A percentile compares a stretch with the other conserved stretches of the same genome.
Evolutionary conservation across 2,888 invertebrate genomes (phyloP).

Genomic region (Morpho helenor): DNA sequence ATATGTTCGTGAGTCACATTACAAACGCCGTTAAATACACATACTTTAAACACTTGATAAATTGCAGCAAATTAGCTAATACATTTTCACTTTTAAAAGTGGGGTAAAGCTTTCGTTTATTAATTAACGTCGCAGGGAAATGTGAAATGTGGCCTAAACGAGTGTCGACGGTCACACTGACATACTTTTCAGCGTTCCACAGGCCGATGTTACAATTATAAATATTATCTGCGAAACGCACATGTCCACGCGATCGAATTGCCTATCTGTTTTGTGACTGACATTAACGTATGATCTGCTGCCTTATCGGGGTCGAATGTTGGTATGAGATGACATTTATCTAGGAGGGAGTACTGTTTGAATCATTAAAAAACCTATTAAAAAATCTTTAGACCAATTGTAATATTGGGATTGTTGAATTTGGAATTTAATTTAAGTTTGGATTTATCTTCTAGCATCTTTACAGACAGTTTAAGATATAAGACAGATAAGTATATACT

Average conservation of each 20-base stretch:
- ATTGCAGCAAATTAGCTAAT: slow-evolving; percentile 4
- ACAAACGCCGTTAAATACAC: neutral
- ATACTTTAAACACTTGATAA: slow-evolving; percentile 4
- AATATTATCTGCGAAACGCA: slow-evolving; percentile 40
- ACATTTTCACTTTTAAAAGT: slow-evolving; percentile 11
- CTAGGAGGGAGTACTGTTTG: too few relatives aligned
- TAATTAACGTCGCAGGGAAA: slow-evolving; percentile 17
- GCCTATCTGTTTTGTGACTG: slow-evolving; percentile 8
- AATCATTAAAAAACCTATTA: too few relatives aligned
- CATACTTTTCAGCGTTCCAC: slow-evolving; percentile 51
- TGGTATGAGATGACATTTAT: too few relatives aligned
- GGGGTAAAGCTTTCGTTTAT: slow-evolving; percentile 25
- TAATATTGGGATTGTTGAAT: too few relatives aligned
- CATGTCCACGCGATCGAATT: slow-evolving; percentile 29
- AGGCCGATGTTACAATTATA: slow-evolving; percentile 52
- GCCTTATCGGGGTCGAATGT: too few relatives aligned
- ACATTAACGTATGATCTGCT: too few relatives aligned
- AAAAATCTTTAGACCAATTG: too few relatives aligned
- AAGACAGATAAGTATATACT: too few relatives aligned
- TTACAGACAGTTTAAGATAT: too few relatives aligned
- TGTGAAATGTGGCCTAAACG: slow-evolving; percentile 26
- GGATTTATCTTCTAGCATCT: too few relatives aligned
- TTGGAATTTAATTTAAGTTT: too few relatives aligned
- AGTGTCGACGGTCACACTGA: slow-evolving; percentile 51
- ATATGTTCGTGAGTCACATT: neutral